Conservation (phyloP, 2,888 invertebrate species). For the Ophraella communa region DNA sequence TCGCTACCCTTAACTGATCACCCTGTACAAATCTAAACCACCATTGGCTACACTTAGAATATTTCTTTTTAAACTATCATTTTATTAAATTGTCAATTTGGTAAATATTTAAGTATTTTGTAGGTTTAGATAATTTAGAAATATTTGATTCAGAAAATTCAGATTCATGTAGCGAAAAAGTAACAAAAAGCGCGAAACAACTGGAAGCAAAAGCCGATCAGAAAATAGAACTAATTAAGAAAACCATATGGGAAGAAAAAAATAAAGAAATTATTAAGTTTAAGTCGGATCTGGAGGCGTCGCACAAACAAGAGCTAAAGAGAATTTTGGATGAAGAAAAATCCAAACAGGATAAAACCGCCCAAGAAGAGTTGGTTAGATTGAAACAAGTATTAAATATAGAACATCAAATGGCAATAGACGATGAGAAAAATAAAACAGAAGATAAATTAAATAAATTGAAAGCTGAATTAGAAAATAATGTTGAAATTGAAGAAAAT, state of each 20-base stretch:
- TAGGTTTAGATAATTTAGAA: conserved; percentile 38
- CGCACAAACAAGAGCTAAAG: conserved; percentile 62
- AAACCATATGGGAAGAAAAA: conserved; percentile 64
- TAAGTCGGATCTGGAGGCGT: conserved; percentile 55
- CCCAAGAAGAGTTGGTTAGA: conserved; percentile 60
- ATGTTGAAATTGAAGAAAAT: conserved; percentile 53
- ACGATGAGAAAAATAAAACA: conserved; percentile 55
- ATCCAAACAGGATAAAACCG: conserved; percentile 50
- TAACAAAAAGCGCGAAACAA: conserved; percentile 39
- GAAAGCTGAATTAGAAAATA: conserved; percentile 55
- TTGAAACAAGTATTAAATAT: conserved; percentile 63
- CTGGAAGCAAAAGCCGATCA: conserved; percentile 58
- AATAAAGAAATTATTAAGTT: conserved; percentile 57
- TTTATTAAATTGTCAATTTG: background rate
- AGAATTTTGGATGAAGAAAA: conserved; percentile 60
- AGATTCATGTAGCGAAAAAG: conserved; percentile 40
- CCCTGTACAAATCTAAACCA: too few species aligned
- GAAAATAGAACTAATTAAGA: conserved; percentile 64
- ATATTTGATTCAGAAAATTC: conserved; percentile 41
- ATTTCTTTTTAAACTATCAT: too few species aligned
- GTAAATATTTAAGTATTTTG: background rate
- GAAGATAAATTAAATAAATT: conserved; percentile 62
- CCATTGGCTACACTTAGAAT: too few species aligned
- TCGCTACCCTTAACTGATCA: too few species aligned
- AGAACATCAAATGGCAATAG: conserved; percentile 53